phyloP scores from a whole-genome alignment of 2,797 vertebrate genomes.

The Enteromius mattozi region DNA sequence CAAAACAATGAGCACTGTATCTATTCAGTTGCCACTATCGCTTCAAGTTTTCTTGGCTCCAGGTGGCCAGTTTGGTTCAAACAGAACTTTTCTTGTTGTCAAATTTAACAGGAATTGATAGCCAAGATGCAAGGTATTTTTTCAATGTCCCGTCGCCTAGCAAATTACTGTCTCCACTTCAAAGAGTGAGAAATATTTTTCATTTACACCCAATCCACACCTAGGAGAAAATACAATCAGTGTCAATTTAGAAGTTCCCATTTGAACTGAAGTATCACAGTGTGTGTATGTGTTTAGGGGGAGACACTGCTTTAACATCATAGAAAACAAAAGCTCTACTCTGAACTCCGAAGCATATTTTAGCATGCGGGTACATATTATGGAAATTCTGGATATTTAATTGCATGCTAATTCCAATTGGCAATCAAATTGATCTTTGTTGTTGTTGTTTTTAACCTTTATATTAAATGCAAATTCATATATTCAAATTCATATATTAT shows the following conservation, averaged over 20 bases:
- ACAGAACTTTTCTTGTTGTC: background rate
- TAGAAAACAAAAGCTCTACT: constrained; percentile 5
- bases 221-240: constrained; percentile 28
- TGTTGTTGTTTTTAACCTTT: too few species aligned
- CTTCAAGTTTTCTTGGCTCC: constrained; percentile 22
- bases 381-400: background rate
- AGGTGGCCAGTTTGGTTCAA: constrained; percentile 16
- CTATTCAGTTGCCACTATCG: background rate
- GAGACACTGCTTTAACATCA: background rate
- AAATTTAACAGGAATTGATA: constrained; percentile 24
- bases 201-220: constrained; percentile 36
- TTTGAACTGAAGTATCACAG: constrained; percentile 26
- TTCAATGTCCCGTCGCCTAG: background rate
- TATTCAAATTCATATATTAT: too few species aligned
- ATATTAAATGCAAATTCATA: too few species aligned
- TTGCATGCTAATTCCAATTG: background rate
- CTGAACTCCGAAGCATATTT: background rate
- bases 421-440: background rate
- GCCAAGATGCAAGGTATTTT: background rate
- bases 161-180: constrained; percentile 14
- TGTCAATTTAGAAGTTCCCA: constrained; percentile 24
- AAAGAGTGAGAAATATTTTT: constrained; percentile 38
- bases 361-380: background rate
- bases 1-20: background rate
- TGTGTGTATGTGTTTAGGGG: background rate